Conservation (phyloP, 2,113 vertebrate genomes). For the Sterrhoptilus dennistouni region DNA sequence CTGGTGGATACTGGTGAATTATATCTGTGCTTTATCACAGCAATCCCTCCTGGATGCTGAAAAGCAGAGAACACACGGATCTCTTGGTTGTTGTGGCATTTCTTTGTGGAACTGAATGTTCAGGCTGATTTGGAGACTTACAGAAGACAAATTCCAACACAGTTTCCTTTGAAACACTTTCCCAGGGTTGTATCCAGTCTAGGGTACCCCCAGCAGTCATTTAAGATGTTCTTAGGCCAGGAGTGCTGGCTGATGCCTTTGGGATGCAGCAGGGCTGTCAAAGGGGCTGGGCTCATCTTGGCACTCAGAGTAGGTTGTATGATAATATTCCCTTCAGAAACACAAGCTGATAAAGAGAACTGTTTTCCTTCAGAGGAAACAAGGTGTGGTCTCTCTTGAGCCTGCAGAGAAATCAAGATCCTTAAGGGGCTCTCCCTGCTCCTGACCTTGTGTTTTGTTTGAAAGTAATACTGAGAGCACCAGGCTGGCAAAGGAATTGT, state of each 20-base stretch:
- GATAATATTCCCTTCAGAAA: neutral
- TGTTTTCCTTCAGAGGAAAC: neutral
- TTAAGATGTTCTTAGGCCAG: neutral
- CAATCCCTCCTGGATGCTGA: neutral
- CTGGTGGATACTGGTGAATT: neutral
- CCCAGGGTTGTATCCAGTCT: neutral
- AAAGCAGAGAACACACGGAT: neutral
- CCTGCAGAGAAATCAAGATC: neutral
- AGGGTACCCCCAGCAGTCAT: neutral
- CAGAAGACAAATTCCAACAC: neutral
- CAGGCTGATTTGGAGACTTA: neutral
- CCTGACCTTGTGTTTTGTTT: neutral
- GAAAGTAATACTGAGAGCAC: neutral
- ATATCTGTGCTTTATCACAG: neutral
- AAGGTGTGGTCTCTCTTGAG: neutral
- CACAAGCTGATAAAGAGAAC: neutral
- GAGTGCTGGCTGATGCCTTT: neutral
- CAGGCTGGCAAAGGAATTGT: neutral
- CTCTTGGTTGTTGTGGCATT: neutral
- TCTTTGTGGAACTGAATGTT: neutral
- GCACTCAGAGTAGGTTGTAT: neutral
- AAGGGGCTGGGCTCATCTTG: neutral
- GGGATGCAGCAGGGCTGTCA: neutral
- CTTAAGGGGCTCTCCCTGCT: neutral
- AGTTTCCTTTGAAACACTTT: neutral